Evolutionary conservation across 1,140 invertebrate genomes (phyloP).

Genomic region (Dendroctonus ponderosae): DNA sequence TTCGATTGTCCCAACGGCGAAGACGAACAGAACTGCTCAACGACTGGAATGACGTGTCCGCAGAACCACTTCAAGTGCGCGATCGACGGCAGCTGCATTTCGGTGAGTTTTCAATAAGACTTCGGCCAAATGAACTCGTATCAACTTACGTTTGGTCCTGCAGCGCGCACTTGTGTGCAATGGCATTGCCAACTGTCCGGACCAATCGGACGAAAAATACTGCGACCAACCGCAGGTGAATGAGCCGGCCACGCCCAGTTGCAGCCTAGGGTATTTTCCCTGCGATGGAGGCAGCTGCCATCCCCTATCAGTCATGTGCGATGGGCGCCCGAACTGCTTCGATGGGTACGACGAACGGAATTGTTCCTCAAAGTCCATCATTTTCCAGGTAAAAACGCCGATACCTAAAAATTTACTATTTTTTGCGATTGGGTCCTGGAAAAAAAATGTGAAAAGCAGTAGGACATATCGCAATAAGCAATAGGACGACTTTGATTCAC

Average conservation of each 20-base stretch:
- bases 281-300: constrained; percentile 65
- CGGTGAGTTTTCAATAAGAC: constrained; percentile 37
- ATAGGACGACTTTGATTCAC: no score
- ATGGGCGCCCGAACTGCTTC: constrained; percentile 65
- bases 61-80: constrained; percentile 69
- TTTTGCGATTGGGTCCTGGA: no score
- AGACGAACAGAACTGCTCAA: constrained; percentile 55
- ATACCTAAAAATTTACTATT: not conserved
- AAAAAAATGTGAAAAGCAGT: no score
- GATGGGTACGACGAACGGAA: constrained; percentile 72
- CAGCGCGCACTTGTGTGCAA: constrained; percentile 62
- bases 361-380: constrained; percentile 55
- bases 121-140: not conserved
- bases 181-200: constrained; percentile 69
- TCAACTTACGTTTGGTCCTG: not conserved
- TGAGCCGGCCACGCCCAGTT: constrained; percentile 52
- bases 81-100: constrained; percentile 69
- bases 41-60: constrained; percentile 42
- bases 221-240: constrained; percentile 50
- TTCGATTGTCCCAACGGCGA: constrained; percentile 59
- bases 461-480: no score
- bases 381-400: constrained; percentile 52
- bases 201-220: constrained; percentile 67
- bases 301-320: constrained; percentile 60
- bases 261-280: constrained; percentile 59